These are phyloP conservation scores for Sceloporus tristichus DNA, from an alignment of 2,113 vertebrate species.

Conservation along the genomic window DNA sequence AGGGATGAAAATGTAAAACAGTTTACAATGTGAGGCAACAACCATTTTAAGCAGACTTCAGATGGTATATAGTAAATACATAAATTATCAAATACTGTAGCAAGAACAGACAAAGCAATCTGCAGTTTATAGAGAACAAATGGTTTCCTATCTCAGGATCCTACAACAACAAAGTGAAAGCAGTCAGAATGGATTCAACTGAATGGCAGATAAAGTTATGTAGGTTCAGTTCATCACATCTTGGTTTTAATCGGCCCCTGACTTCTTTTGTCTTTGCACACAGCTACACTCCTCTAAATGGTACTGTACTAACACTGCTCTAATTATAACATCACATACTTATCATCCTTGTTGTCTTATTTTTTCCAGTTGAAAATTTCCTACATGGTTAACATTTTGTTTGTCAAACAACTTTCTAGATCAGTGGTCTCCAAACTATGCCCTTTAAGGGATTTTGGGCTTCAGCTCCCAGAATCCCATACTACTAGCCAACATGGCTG, in stretches of 20 bases:
- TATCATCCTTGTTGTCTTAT: background rate
- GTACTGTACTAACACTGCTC: background rate
- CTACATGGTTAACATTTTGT: background rate
- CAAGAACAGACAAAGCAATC: background rate
- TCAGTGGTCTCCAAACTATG: no score
- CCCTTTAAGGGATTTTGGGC: no score
- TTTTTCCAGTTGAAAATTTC: background rate
- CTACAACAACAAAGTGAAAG: background rate
- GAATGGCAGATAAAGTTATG: background rate
- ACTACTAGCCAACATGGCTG: no score
- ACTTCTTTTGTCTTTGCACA: background rate
- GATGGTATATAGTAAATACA: background rate
- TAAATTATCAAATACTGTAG: background rate
- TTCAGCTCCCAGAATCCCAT: no score
- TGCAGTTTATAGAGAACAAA: background rate
- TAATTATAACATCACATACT: background rate
- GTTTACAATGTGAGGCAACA: background rate
- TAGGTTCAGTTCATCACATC: background rate
- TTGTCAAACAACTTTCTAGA: background rate
- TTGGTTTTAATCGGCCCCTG: background rate
- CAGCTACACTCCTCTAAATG: background rate
- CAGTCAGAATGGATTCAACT: background rate
- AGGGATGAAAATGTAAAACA: background rate
- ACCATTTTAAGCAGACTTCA: background rate
- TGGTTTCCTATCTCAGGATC: background rate